phyloP scores from a whole-genome alignment of 2,888 invertebrate species.

The Opisthograptis luteolata region DNA sequence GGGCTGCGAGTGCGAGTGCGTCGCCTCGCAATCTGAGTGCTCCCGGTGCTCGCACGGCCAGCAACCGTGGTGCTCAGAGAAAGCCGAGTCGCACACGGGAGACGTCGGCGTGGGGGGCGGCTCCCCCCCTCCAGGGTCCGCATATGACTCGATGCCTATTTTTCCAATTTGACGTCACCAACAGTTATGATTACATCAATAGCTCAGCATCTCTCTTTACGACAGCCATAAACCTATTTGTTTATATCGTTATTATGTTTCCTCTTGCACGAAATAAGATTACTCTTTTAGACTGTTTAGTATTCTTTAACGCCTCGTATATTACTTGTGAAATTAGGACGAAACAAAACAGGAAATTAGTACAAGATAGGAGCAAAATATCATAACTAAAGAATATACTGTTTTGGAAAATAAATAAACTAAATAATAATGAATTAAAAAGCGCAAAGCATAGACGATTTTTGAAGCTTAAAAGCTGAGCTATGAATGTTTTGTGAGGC shows the following conservation, averaged over 20 bases:
- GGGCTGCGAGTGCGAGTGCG: slow-evolving; percentile 58
- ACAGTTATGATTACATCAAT: slow-evolving; percentile 17
- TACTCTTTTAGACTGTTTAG: slow-evolving; percentile 29
- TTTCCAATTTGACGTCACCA: slow-evolving; percentile 44
- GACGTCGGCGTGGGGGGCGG: slow-evolving; percentile 78
- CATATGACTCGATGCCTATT: slow-evolving; percentile 78
- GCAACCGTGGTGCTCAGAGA: slow-evolving; percentile 78
- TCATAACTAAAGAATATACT: slow-evolving; percentile 42
- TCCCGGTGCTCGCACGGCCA: slow-evolving; percentile 79
- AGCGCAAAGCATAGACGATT: slow-evolving; percentile 78
- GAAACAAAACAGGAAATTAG: slow-evolving; percentile 57
- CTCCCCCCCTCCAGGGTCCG: slow-evolving; percentile 77
- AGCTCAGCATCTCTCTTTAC: slow-evolving; percentile 30
- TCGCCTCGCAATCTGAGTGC: slow-evolving; percentile 64
- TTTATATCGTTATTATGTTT: slow-evolving; percentile 2
- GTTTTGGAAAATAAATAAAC: slow-evolving; percentile 60
- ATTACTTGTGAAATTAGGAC: slow-evolving; percentile 46
- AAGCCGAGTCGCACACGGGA: slow-evolving; percentile 80
- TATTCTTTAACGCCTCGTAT: slow-evolving; percentile 54
- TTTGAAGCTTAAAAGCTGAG: slow-evolving; percentile 77
- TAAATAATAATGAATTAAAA: slow-evolving; percentile 70
- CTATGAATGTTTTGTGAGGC: slow-evolving; percentile 84
- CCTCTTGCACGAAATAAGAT: slow-evolving; percentile 10
- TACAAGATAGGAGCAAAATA: slow-evolving; percentile 65
- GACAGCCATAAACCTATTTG: slow-evolving; percentile 48